Conservation (phyloP, 2,797 vertebrate species). For the Ambastaia sidthimunki region DNA sequence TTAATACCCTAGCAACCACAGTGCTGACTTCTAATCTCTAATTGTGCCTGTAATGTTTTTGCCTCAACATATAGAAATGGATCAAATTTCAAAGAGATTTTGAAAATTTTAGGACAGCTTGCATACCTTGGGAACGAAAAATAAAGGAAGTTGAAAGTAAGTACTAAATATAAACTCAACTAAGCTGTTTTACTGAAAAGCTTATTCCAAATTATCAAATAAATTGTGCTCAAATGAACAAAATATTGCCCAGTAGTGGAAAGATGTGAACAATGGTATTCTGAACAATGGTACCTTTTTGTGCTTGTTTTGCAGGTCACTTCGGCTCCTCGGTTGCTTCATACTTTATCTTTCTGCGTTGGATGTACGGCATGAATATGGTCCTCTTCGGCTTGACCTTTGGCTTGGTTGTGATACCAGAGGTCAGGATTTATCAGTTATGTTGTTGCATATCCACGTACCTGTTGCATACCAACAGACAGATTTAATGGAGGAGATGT, state of each 20-base stretch:
- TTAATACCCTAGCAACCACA: no score
- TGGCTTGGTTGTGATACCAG: conserved; percentile 95
- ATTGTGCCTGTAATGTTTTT: background rate
- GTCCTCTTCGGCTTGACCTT: conserved; percentile 97
- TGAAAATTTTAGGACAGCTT: conserved; percentile 93
- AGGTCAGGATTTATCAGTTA: conserved; percentile 76
- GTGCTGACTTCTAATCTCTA: background rate
- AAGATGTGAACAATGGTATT: background rate
- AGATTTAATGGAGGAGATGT: no score
- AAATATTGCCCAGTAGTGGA: conserved; percentile 21
- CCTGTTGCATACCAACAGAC: background rate
- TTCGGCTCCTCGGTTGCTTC: conserved; percentile 98
- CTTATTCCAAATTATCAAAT: background rate
- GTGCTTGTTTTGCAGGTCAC: conserved; percentile 81
- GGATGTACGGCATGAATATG: conserved; percentile 99
- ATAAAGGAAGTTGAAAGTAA: conserved; percentile 99
- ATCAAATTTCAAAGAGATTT: conserved; percentile 98
- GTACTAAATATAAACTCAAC: conserved; percentile 60
- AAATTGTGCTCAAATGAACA: background rate
- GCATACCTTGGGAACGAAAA: conserved; percentile 99
- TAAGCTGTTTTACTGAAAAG: background rate
- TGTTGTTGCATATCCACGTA: background rate
- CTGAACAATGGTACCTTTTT: background rate
- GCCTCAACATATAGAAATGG: conserved; percentile 87
- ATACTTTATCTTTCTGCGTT: conserved; percentile 97